phyloP scores from a whole-genome alignment of 2,113 vertebrate species.

The Puma concolor region DNA sequence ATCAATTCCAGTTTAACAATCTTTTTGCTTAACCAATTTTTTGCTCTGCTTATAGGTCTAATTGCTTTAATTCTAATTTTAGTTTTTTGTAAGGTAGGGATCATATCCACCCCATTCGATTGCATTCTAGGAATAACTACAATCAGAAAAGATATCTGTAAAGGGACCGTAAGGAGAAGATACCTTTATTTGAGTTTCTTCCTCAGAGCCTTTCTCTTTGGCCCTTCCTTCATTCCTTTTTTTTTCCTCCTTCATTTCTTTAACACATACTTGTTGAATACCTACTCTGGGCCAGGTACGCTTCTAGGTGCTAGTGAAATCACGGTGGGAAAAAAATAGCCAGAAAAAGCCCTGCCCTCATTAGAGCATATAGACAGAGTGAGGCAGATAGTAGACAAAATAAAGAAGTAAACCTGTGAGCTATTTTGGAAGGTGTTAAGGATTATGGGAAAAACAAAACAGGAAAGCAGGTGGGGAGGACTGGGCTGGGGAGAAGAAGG shows the following conservation, averaged over 20 bases:
- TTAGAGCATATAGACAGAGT: fast-evolving
- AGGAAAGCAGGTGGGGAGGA: neutral
- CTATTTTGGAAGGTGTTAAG: neutral
- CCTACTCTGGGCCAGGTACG: neutral
- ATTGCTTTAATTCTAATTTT: conserved; percentile 3
- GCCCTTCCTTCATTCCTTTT: neutral
- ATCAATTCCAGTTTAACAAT: neutral
- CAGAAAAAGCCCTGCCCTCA: neutral
- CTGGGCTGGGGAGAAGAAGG: neutral
- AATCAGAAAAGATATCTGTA: neutral
- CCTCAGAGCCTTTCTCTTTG: neutral
- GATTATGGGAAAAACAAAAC: neutral
- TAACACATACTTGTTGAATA: neutral
- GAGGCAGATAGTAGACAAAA: neutral
- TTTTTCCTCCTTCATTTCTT: neutral
- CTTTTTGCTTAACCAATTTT: neutral
- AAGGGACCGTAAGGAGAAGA: neutral
- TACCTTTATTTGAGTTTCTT: neutral
- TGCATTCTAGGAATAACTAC: neutral
- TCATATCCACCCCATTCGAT: neutral
- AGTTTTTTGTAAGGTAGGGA: neutral
- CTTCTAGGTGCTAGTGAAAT: neutral
- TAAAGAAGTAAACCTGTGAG: neutral
- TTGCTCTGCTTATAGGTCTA: neutral
- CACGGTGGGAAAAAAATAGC: too few species aligned